Base-by-base conservation (phyloP, 2,888 invertebrate genomes). In the Calameuta pallipes region DNA sequence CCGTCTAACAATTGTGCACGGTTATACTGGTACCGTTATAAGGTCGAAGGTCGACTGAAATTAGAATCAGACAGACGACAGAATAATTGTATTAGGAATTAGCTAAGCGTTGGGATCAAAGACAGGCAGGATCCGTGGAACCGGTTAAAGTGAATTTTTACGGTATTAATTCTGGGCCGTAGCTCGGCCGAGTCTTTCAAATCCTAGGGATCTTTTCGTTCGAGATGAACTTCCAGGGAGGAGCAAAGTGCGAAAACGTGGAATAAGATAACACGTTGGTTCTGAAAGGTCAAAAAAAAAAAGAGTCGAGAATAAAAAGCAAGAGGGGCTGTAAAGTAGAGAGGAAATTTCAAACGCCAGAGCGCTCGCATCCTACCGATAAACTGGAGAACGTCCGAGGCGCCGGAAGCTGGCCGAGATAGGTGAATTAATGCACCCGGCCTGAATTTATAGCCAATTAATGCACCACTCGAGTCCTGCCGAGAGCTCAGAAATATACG, bases 391-490 rank as follows among this genome's bases (percentile, higher is more conserved):
- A 56, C 56, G 56, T 56, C 56, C 56, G 56, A 56, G 56, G 56
- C 56, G 56, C 23, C 41, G 23, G 56, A 56, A 56, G 56, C 56
- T 56, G 56, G 56, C 23, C 79, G 83, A 87, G 87, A 88, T 88
- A 85, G 88, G 83, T 86, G 86, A 85, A 89, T 89, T 88, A 88
- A 89, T 86, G 85, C 84, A 84, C 74, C 77, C 80, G 82, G 82
- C 78, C 76, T 23, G 83, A 87, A 90, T 89, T 89, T 89, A 89
- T 85, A 86, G 87, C 82, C 88, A 86, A 88, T 88, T 89, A 89
- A 89, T 87, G 86, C 87, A 35, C 35, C 74, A 74, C 74, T 74
- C 74, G 74, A 74, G n/a, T 74, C 74, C 74, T 35, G 74, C 74
- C 30, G 34, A 34, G 31, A 71, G 36, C 36, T 13, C 30, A 71